phyloP scores from a whole-genome alignment of 2,888 invertebrate genomes.

The Cataglyphis albicans region DNA sequence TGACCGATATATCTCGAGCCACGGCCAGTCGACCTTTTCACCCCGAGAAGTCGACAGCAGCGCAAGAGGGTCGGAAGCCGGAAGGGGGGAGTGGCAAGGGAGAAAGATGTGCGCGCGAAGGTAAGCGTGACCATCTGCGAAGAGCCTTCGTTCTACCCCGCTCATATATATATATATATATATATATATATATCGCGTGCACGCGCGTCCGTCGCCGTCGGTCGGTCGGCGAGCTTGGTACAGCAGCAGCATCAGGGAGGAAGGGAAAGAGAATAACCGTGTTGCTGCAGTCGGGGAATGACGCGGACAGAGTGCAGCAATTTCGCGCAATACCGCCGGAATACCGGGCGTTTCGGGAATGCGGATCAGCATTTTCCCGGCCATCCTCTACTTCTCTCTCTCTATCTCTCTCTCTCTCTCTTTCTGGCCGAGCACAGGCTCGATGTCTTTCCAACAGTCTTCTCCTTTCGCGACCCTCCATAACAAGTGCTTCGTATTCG shows the following conservation, averaged over 20 bases:
- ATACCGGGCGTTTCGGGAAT: constrained; percentile 85
- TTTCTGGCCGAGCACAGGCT: constrained; percentile 31
- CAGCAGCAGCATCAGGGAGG: constrained; percentile 14
- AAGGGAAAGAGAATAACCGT: constrained; percentile 60
- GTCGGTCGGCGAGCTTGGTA: constrained; percentile 1
- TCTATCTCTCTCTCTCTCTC: constrained; percentile 30
- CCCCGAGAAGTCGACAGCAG: constrained; percentile 47
- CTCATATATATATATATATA: not conserved
- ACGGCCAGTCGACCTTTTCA: constrained; percentile 36
- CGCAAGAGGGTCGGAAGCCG: not conserved
- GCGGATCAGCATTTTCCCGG: constrained; percentile 85
- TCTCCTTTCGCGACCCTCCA: constrained; percentile 12
- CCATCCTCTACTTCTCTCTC: constrained; percentile 57
- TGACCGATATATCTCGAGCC: constrained; percentile 42
- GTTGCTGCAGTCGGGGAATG: constrained; percentile 78
- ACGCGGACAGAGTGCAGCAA: constrained; percentile 85
- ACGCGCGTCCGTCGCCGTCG: constrained; percentile 41
- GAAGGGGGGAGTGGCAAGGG: not conserved
- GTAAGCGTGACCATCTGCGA: constrained; percentile 49
- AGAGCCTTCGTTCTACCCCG: not conserved
- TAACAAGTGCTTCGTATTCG: constrained; percentile 17
- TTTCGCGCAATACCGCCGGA: constrained; percentile 85
- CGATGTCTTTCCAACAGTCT: constrained; percentile 47
- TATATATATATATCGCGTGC: constrained; percentile 8
- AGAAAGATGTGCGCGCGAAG: constrained; percentile 29